These are phyloP conservation scores for Microtus richardsoni DNA, from an alignment of 2,113 vertebrate genomes.

Conservation along the genomic window DNA sequence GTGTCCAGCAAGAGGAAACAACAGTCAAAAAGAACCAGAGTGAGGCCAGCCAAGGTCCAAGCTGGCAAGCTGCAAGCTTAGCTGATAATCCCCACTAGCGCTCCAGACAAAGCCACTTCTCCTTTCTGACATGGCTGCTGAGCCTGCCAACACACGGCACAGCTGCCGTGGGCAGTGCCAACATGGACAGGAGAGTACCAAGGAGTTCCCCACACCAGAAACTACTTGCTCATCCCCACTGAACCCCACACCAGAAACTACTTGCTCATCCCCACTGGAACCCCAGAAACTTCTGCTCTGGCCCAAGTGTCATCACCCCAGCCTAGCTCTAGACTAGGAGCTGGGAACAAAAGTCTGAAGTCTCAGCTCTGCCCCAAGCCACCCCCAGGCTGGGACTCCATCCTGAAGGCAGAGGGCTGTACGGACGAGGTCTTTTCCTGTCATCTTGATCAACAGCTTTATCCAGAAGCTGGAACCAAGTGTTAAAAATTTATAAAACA, in stretches of 20 bases:
- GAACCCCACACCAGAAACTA: neutral
- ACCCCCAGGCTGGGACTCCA: rapidly evolving
- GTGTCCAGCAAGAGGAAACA: neutral
- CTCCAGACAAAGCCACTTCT: neutral
- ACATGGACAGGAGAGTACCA: rapidly evolving
- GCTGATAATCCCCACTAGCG: neutral
- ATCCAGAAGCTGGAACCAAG: constrained; percentile 62
- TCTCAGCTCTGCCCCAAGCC: neutral
- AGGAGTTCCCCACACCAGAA: neutral
- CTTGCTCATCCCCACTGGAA: neutral
- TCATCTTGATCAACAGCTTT: constrained; percentile 63
- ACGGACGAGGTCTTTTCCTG: neutral
- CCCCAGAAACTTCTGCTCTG: neutral
- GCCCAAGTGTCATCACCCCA: neutral
- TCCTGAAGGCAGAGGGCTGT: neutral
- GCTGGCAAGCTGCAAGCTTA: neutral
- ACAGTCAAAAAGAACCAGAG: neutral
- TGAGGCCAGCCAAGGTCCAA: constrained; percentile 20
- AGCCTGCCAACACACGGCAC: too few species aligned
- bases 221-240: rapidly evolving
- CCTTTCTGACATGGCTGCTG: neutral
- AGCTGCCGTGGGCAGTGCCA: neutral
- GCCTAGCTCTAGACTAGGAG: neutral
- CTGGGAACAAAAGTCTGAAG: neutral
- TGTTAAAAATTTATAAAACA: constrained; percentile 63